These are phyloP conservation scores for Drosophila subpulchrella DNA, from an alignment of 1,140 invertebrate genomes.

Conservation along the genomic window DNA sequence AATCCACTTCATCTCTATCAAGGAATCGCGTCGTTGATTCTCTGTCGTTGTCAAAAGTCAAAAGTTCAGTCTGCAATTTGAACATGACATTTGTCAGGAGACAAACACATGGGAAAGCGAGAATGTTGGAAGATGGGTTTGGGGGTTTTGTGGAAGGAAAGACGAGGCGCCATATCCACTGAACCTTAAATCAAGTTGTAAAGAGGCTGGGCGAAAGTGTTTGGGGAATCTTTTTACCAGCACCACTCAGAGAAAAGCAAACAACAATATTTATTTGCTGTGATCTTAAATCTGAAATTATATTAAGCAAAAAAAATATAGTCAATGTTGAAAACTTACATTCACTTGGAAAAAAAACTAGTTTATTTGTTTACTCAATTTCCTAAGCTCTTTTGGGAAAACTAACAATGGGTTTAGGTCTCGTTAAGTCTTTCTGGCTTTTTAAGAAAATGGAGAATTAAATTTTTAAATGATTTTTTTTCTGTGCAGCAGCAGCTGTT, in stretches of 20 bases:
- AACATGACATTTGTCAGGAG: constrained; percentile 78
- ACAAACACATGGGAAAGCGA: constrained; percentile 32
- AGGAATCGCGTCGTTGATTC: constrained; percentile 32
- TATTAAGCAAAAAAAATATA: no score
- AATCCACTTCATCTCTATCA: constrained; percentile 70
- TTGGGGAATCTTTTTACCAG: constrained; percentile 32
- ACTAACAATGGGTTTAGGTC: no score
- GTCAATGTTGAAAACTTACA: no score
- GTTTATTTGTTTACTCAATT: no score
- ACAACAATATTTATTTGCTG: neutral
- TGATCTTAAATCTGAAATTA: no score
- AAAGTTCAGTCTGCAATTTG: constrained; percentile 78
- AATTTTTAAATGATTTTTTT: neutral
- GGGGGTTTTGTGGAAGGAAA: constrained; percentile 1
- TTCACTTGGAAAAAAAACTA: no score
- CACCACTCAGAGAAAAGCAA: neutral
- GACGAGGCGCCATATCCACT: constrained; percentile 66
- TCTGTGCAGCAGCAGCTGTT: constrained; percentile 63
- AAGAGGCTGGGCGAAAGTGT: constrained; percentile 68
- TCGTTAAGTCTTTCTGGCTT: neutral
- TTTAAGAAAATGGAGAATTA: neutral
- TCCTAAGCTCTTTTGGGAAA: no score
- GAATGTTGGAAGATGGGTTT: neutral
- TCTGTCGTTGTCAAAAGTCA: constrained; percentile 60
- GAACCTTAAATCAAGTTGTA: constrained; percentile 81